These are phyloP conservation scores for Apostichopus japonicus DNA, from an alignment of 35 echinoderm and acorn worm genomes.

Conservation along the genomic window DNA sequence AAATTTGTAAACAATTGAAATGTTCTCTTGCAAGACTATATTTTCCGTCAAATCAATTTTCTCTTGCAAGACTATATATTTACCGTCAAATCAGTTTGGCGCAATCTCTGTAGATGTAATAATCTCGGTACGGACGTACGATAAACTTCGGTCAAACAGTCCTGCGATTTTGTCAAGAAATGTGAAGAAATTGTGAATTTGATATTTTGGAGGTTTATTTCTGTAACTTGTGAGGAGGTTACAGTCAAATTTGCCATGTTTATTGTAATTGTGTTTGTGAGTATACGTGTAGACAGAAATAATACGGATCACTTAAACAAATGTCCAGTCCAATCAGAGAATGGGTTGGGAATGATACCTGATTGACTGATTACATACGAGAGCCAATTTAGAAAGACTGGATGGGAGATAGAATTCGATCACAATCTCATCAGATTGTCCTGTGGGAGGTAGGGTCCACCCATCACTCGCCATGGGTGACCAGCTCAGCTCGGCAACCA, in stretches of 20 bases:
- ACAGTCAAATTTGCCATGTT: not conserved
- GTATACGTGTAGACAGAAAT: conserved; percentile 27
- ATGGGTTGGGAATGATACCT: not conserved
- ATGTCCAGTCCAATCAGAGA: conserved; percentile 16
- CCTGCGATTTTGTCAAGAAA: too few relatives aligned
- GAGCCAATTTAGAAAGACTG: conserved; percentile 11
- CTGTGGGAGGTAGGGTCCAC: conserved; percentile 39
- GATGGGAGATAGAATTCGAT: not conserved
- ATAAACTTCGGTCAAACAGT: too few relatives aligned
- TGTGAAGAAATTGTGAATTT: too few relatives aligned
- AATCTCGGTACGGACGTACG: too few relatives aligned
- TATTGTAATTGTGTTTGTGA: not conserved
- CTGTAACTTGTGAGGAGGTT: too few relatives aligned
- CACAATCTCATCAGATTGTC: conserved; percentile 28
- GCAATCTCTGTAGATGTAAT: too few relatives aligned
- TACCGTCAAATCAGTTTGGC: too few relatives aligned
- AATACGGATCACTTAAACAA: conserved; percentile 16
- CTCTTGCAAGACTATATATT: too few relatives aligned
- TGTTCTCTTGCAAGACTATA: too few relatives aligned
- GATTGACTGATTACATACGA: conserved; percentile 50
- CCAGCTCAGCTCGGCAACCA: not conserved
- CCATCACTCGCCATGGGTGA: conserved; percentile 17
- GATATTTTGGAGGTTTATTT: too few relatives aligned
- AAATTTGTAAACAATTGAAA: too few relatives aligned
- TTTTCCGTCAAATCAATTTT: too few relatives aligned